phyloP scores from a whole-genome alignment of 2,888 invertebrate species.

The Cataglyphis rosenhaueri region DNA sequence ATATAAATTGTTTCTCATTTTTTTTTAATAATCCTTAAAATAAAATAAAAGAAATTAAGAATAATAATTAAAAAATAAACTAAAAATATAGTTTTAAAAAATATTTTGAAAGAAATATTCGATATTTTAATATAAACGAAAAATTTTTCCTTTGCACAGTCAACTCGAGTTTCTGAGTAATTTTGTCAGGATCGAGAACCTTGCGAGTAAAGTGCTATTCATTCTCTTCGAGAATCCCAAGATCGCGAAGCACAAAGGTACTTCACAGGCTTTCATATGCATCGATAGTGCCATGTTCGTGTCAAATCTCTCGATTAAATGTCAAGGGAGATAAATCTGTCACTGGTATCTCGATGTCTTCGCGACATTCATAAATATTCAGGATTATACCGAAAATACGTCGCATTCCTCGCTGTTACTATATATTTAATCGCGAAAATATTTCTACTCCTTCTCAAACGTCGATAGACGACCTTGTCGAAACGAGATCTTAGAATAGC shows the following conservation, averaged over 20 bases:
- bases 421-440: neutral
- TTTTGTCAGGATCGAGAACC: slow-evolving; percentile 3
- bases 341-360: neutral
- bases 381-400: slow-evolving; percentile 44
- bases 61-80: neutral
- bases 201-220: slow-evolving; percentile 3
- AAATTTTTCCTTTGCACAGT: neutral
- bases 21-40: neutral
- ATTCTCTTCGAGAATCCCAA: slow-evolving; percentile 16
- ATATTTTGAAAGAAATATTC: neutral
- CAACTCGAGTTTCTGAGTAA: neutral
- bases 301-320: slow-evolving; percentile 52
- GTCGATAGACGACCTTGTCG: neutral
- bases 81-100: neutral
- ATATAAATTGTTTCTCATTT: neutral
- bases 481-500: neutral
- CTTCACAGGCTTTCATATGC: slow-evolving; percentile 3
- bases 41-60: slow-evolving; percentile 3
- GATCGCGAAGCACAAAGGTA: neutral
- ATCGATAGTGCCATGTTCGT: slow-evolving; percentile 34
- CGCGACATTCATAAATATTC: slow-evolving; percentile 64
- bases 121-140: neutral
- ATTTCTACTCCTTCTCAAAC: too few relatives aligned
- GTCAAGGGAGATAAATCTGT: slow-evolving; percentile 63
- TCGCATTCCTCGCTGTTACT: slow-evolving; percentile 1